phyloP scores from a whole-genome alignment of 2,797 vertebrate species.

The Anabas testudineus region DNA sequence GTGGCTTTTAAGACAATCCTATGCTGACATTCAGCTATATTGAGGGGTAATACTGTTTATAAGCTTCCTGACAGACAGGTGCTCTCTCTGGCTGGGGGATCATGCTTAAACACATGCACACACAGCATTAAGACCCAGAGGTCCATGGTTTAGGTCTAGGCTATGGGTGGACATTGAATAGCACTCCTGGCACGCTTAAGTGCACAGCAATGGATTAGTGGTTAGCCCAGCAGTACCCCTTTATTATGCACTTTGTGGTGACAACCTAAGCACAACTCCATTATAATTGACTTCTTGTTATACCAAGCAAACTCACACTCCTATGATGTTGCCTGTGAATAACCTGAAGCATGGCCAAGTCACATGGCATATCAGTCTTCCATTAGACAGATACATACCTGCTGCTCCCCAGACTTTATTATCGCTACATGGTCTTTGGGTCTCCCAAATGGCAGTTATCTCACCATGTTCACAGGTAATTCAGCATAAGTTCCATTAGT shows the following conservation, averaged over 20 bases:
- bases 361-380: slow-evolving; percentile 71
- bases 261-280: slow-evolving; percentile 73
- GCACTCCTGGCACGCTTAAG: slow-evolving; percentile 62
- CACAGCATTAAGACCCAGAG: slow-evolving; percentile 36
- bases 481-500: slow-evolving; percentile 75
- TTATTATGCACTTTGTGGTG: slow-evolving; percentile 75
- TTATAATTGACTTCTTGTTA: slow-evolving; percentile 76
- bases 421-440: slow-evolving; percentile 70
- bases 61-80: slow-evolving; percentile 70
- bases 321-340: slow-evolving; percentile 61
- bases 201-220: slow-evolving; percentile 78
- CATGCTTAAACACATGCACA: slow-evolving; percentile 25
- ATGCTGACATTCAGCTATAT: slow-evolving; percentile 74
- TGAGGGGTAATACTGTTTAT: slow-evolving; percentile 76
- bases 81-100: slow-evolving; percentile 26
- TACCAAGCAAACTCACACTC: slow-evolving; percentile 68
- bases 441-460: slow-evolving; percentile 78
- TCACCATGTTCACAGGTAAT: slow-evolving; percentile 76
- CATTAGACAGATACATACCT: slow-evolving; percentile 70
- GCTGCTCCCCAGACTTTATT: slow-evolving; percentile 67
- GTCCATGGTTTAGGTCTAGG: slow-evolving; percentile 45
- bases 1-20: slow-evolving; percentile 74
- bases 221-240: slow-evolving; percentile 66
- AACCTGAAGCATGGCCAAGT: slow-evolving; percentile 68
- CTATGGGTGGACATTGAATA: slow-evolving; percentile 55